phyloP scores from a whole-genome alignment of 2,797 vertebrate species.

The Cetoscarus ocellatus region DNA sequence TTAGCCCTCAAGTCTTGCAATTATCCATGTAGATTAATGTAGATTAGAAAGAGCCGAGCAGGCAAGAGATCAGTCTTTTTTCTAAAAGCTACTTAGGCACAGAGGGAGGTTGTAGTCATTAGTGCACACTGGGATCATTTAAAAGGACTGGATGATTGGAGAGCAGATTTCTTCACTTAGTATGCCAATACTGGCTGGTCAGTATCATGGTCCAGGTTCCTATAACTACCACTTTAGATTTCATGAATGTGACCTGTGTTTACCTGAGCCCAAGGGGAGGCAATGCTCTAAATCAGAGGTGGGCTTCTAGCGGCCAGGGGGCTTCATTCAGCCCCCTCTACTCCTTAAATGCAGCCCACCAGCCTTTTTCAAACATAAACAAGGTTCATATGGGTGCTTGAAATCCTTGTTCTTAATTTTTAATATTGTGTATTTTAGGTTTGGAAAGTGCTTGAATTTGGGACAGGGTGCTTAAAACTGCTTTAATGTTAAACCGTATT shows the following conservation, averaged over 20 bases:
- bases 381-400: too few species aligned
- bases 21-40: slow-evolving; percentile 58
- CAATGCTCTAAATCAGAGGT: background rate
- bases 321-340: too few species aligned
- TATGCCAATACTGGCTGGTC: background rate
- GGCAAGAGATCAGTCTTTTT: slow-evolving; percentile 24
- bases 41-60: slow-evolving; percentile 42
- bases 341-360: too few species aligned
- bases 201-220: background rate
- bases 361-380: too few species aligned
- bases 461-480: too few species aligned
- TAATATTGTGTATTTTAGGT: too few species aligned
- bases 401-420: too few species aligned
- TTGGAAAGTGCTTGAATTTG: too few species aligned
- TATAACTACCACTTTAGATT: background rate
- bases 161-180: background rate
- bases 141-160: slow-evolving; percentile 6
- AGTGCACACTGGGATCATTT: slow-evolving; percentile 29
- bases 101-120: slow-evolving; percentile 23
- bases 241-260: background rate
- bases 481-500: too few species aligned
- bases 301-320: too few species aligned
- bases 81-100: slow-evolving; percentile 11
- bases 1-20: slow-evolving; percentile 59
- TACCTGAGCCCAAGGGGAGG: background rate